These are phyloP conservation scores for Bellardia pandia DNA, from an alignment of 2,888 invertebrate species.

Conservation along the genomic window DNA sequence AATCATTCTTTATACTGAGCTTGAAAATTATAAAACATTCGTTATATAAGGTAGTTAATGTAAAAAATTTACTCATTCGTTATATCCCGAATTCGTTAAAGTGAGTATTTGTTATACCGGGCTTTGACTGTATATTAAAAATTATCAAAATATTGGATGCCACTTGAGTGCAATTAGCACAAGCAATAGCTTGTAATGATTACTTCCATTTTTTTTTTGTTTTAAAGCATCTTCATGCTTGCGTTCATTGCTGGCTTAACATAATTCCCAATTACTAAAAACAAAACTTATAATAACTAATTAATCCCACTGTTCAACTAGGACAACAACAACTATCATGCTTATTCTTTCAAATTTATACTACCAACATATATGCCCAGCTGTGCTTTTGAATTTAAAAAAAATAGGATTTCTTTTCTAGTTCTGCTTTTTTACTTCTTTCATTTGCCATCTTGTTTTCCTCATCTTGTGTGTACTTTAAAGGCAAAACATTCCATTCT, in stretches of 20 bases:
- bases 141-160: no score
- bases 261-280: background rate
- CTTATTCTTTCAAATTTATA: slow-evolving; percentile 23
- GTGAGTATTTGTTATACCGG: no score
- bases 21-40: no score
- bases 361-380: slow-evolving; percentile 29
- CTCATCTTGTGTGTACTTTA: slow-evolving; percentile 18
- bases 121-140: no score
- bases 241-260: background rate
- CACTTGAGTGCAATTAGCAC: no score
- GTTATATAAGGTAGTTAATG: no score
- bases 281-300: background rate
- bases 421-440: slow-evolving; percentile 11
- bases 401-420: slow-evolving; percentile 53
- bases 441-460: slow-evolving; percentile 22
- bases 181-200: no score
- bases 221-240: no score
- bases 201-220: no score
- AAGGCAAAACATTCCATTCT: slow-evolving; percentile 18
- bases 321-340: slow-evolving; percentile 26
- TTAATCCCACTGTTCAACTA: slow-evolving; percentile 38
- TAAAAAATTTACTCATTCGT: no score
- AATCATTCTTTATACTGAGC: no score
- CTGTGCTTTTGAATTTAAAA: slow-evolving; percentile 58
- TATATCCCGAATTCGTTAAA: no score